Conservation (phyloP, 2,888 invertebrate genomes). For the Glyphotaelius pellucidus region DNA sequence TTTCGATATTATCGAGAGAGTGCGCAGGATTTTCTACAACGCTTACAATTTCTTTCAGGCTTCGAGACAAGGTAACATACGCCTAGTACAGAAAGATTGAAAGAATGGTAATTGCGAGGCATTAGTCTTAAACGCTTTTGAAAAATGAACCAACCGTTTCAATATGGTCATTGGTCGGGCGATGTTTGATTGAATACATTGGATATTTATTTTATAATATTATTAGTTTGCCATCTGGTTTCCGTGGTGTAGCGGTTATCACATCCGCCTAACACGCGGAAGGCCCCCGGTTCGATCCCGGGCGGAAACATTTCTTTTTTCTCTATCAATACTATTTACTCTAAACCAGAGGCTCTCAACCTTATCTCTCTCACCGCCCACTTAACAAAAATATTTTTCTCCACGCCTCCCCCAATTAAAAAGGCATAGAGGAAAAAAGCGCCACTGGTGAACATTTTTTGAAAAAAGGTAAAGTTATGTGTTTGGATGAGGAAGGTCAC, state of each 20-base stretch:
- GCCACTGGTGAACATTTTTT: too few species aligned
- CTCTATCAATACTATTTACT: background rate
- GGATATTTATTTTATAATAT: background rate
- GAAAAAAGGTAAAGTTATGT: too few species aligned
- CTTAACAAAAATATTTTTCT: too few species aligned
- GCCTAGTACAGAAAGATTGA: background rate
- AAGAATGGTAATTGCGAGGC: background rate
- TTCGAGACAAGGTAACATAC: background rate
- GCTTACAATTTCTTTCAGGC: background rate
- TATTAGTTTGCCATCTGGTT: slow-evolving; percentile 71
- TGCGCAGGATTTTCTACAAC: background rate
- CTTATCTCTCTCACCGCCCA: too few species aligned
- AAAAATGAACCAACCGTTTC: background rate
- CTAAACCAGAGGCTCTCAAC: too few species aligned
- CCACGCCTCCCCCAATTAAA: too few species aligned
- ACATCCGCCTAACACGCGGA: slow-evolving; percentile 95
- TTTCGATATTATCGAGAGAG: background rate
- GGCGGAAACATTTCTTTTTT: slow-evolving; percentile 83
- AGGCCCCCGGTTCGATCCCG: slow-evolving; percentile 94
- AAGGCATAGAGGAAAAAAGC: too few species aligned
- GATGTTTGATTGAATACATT: background rate
- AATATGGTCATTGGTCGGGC: background rate
- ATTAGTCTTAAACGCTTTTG: background rate
- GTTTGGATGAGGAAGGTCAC: too few species aligned
- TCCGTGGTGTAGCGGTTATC: slow-evolving; percentile 95